Evolutionary conservation across 2,113 vertebrate genomes (phyloP).

Genomic region (Lagenorhynchus albirostris): DNA sequence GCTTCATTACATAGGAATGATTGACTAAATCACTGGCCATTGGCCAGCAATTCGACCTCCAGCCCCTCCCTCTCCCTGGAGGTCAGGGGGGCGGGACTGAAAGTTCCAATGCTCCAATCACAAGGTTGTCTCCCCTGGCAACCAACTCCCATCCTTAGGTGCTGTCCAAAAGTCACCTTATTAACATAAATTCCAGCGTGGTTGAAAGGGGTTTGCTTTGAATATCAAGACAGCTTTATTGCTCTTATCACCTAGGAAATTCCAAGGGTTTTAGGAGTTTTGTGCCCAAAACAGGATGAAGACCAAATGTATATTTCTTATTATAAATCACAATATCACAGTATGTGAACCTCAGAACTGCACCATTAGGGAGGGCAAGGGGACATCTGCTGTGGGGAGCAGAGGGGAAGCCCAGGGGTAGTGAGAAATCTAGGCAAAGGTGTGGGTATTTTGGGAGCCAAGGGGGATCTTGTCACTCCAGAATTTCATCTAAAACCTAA

Average conservation of each 20-base stretch:
- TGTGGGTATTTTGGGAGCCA: not conserved
- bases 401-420: too few relatives aligned
- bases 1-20: not conserved
- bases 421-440: not conserved
- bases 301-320: not conserved
- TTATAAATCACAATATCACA: not conserved
- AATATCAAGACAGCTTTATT: not conserved
- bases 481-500: not conserved
- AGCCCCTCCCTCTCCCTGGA: not conserved
- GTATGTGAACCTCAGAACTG: not conserved
- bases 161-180: not conserved
- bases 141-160: not conserved
- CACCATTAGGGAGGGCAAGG: rapidly evolving
- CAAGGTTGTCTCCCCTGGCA: not conserved
- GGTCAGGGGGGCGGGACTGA: not conserved
- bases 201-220: not conserved
- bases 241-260: not conserved
- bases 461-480: not conserved
- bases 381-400: not conserved
- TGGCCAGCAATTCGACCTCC: not conserved
- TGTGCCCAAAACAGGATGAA: not conserved
- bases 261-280: not conserved
- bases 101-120: not conserved
- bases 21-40: not conserved
- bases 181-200: not conserved